These are phyloP conservation scores for Globodera ellingtonae DNA, from an alignment of 1,140 invertebrate species.

Conservation along the genomic window DNA sequence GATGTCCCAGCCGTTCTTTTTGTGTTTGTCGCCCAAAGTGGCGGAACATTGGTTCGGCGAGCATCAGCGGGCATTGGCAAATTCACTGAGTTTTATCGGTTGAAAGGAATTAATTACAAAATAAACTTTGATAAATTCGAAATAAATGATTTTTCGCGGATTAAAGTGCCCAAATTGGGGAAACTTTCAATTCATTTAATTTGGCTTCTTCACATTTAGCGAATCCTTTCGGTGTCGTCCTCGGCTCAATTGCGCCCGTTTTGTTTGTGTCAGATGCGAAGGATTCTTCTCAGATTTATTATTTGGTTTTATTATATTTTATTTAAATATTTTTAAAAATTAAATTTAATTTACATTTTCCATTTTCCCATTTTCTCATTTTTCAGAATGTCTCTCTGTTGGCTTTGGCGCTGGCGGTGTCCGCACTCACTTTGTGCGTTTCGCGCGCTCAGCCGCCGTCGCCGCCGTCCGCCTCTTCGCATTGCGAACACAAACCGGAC, in stretches of 20 bases:
- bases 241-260: constrained; percentile 59
- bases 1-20: constrained; percentile 58
- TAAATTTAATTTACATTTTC: neutral
- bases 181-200: constrained; percentile 22
- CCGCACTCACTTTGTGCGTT: constrained; percentile 45
- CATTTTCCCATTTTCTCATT: constrained; percentile 2
- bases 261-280: constrained; percentile 44
- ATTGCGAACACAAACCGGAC: constrained; percentile 47
- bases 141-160: neutral
- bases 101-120: neutral
- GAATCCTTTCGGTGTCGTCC: constrained; percentile 61
- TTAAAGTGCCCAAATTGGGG: neutral
- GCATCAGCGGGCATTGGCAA: constrained; percentile 58
- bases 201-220: constrained; percentile 40
- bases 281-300: constrained; percentile 39
- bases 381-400: constrained; percentile 51
- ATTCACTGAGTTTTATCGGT: constrained; percentile 59
- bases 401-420: constrained; percentile 44
- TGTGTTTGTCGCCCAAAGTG: constrained; percentile 63
- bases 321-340: constrained; percentile 5
- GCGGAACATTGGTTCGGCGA: constrained; percentile 62
- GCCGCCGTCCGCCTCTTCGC: constrained; percentile 59
- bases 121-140: constrained; percentile 27
- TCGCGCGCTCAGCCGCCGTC: constrained; percentile 43
- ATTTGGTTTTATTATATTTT: constrained; percentile 37